A percentile compares a stretch with the other conserved stretches of the same genome.
Evolutionary conservation across 2,797 vertebrate species (phyloP).

Genomic region (Crocodylus rhombifer): DNA sequence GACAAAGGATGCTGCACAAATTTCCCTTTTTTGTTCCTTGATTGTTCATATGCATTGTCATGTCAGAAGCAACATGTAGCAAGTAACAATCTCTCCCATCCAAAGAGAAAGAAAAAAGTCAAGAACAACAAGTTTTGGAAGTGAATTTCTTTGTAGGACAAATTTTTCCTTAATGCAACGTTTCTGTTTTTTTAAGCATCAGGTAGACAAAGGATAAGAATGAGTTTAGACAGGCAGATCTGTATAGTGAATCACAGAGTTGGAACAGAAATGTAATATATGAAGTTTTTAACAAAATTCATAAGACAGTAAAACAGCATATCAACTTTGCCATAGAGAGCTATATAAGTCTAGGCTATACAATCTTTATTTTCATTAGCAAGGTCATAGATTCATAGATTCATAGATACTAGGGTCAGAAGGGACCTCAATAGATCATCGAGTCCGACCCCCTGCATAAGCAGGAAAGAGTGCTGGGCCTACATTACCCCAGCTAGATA

Average conservation of each 20-base stretch:
- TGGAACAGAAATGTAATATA: background rate
- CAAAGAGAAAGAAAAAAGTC: constrained; percentile 30
- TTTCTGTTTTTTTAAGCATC: background rate
- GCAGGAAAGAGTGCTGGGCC: no score
- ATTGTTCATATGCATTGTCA: background rate
- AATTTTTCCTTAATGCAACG: background rate
- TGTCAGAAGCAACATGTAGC: constrained; percentile 14
- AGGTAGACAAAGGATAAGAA: background rate
- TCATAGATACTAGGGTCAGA: no score
- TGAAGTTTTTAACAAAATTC: background rate
- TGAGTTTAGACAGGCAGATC: background rate
- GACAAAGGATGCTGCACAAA: background rate
- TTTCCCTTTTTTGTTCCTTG: constrained; percentile 35
- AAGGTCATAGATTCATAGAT: background rate
- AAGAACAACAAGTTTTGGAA: background rate
- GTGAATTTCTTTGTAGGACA: background rate
- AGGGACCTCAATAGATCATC: no score
- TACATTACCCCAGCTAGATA: no score
- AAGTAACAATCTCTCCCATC: background rate
- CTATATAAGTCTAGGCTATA: background rate
- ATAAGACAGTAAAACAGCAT: background rate
- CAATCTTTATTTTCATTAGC: background rate
- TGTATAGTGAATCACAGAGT: background rate
- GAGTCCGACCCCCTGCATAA: no score
- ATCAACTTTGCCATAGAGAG: background rate